phyloP scores from a whole-genome alignment of 64 coral and sea anemone genomes.

The Stichodactyla helianthus region DNA sequence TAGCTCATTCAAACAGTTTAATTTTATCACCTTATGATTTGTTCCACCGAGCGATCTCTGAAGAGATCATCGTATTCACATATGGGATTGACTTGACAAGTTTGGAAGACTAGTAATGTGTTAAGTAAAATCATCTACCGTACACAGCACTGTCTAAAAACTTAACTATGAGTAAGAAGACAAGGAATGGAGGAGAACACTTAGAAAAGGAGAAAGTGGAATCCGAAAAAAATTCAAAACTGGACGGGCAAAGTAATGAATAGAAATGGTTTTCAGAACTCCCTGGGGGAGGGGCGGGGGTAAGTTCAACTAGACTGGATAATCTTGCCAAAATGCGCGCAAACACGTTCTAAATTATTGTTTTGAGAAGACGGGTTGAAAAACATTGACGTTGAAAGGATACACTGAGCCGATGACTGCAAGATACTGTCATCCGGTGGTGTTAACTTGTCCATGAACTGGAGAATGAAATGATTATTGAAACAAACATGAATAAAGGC shows the following conservation, averaged over 20 bases:
- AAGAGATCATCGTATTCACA: slow-evolving; percentile 66
- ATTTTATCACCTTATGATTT: slow-evolving; percentile 58
- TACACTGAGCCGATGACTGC: slow-evolving; percentile 88
- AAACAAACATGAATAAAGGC: background rate
- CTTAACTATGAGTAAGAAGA: background rate
- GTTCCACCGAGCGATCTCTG: slow-evolving; percentile 54
- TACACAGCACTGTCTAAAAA: background rate
- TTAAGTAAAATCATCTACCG: slow-evolving; percentile 39
- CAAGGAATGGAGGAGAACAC: background rate
- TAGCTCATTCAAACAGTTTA: no score
- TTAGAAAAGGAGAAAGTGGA: no score
- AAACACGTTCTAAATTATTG: background rate
- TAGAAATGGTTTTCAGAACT: no score
- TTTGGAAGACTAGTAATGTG: slow-evolving; percentile 49
- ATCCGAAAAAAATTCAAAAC: no score
- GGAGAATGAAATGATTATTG: background rate
- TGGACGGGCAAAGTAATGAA: no score
- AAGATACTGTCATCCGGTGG: slow-evolving; percentile 71
- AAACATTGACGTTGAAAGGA: slow-evolving; percentile 26
- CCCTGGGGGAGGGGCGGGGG: no score
- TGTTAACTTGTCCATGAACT: slow-evolving; percentile 88
- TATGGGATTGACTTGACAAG: slow-evolving; percentile 69
- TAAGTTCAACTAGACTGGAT: no score
- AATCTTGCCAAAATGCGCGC: no score
- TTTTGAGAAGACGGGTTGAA: background rate